Evolutionary conservation across 2,888 invertebrate genomes (phyloP).

Genomic region (Drosophila austrosaltans): DNA sequence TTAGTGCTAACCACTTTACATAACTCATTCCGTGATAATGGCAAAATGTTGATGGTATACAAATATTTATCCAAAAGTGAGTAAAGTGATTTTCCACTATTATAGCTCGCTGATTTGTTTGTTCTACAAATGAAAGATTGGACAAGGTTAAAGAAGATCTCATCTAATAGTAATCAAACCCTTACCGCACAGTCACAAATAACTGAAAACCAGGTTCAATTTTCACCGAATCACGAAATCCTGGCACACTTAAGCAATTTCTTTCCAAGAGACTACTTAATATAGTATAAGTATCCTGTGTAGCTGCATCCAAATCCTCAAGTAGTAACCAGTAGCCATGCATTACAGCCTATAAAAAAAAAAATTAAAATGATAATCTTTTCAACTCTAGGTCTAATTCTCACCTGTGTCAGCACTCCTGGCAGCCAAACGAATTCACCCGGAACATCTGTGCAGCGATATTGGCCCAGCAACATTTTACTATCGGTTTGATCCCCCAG

Average conservation of each 20-base stretch:
- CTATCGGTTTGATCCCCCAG: conserved; percentile 98
- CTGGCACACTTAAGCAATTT: conserved; percentile 92
- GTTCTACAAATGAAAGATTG: conserved; percentile 64
- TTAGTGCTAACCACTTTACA: conserved; percentile 88
- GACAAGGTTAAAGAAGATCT: neutral
- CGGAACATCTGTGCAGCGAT: conserved; percentile 95
- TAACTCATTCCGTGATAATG: conserved; percentile 90
- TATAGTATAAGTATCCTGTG: conserved; percentile 95
- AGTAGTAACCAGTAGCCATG: conserved; percentile 95
- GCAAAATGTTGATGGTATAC: conserved; percentile 91
- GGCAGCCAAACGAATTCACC: conserved; percentile 99
- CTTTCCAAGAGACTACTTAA: conserved; percentile 93
- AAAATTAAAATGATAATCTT: neutral
- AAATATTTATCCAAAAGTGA: conserved; percentile 92
- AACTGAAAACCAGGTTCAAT: conserved; percentile 95
- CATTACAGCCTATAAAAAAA: conserved; percentile 86
- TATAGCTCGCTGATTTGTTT: conserved; percentile 77
- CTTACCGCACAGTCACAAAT: conserved; percentile 93
- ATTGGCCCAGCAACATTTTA: conserved; percentile 93
- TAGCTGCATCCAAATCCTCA: conserved; percentile 97
- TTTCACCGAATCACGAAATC: conserved; percentile 92
- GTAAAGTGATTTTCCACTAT: conserved; percentile 86
- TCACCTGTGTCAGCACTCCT: conserved; percentile 93
- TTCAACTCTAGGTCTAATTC: neutral
- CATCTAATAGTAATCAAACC: neutral